phyloP scores from a whole-genome alignment of 92 coral and sea anemone genomes.

The Pocillopora grandis region DNA sequence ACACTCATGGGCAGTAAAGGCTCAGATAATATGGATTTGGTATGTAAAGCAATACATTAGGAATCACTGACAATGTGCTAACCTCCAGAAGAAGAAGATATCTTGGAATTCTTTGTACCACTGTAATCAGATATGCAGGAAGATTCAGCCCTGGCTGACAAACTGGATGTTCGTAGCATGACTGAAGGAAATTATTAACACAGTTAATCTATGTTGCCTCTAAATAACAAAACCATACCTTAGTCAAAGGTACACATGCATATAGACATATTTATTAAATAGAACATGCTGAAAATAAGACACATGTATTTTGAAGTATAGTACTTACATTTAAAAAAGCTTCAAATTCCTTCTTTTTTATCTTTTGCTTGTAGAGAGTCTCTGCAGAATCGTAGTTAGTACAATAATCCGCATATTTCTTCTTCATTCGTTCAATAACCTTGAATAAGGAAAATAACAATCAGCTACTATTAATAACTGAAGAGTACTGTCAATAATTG shows the following conservation, averaged over 20 bases:
- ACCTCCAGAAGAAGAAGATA: slow-evolving; percentile 91
- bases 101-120: slow-evolving; percentile 96
- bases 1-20: too few species aligned
- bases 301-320: neutral
- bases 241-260: too few species aligned
- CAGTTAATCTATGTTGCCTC: too few species aligned
- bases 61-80: neutral
- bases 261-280: too few species aligned
- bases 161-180: slow-evolving; percentile 79
- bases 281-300: too few species aligned
- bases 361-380: slow-evolving; percentile 67
- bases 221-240: too few species aligned
- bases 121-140: slow-evolving; percentile 89
- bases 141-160: slow-evolving; percentile 96
- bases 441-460: slow-evolving; percentile 15
- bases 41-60: too few species aligned
- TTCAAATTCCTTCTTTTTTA: slow-evolving; percentile 87
- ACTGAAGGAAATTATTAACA: slow-evolving; percentile 1
- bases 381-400: slow-evolving; percentile 92
- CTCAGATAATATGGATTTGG: too few species aligned
- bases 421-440: slow-evolving; percentile 67
- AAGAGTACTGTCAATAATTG: too few species aligned
- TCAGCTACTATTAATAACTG: neutral
- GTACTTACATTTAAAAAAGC: slow-evolving; percentile 76
- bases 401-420: slow-evolving; percentile 89